Percentiles rank a stretch among this genome's conserved stretches.
Conservation (phyloP, 2,888 invertebrate species). For the Parnassius smintheus region DNA sequence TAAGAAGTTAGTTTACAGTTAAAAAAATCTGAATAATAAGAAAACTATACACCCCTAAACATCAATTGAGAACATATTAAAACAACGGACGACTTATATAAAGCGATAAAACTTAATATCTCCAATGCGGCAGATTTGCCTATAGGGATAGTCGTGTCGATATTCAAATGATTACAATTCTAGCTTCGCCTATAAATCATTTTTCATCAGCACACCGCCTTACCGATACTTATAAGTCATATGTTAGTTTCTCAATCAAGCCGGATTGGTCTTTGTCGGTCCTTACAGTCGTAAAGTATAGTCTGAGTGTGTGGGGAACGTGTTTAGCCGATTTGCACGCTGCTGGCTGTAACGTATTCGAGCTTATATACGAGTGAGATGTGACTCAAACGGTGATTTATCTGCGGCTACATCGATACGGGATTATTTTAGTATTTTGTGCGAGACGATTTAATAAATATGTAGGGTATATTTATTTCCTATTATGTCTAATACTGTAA, state of each 20-base stretch:
- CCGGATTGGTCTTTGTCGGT: conserved; percentile 50
- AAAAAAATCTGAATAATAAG: no score
- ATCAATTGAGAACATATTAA: no score
- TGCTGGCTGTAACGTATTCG: conserved; percentile 40
- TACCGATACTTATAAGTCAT: conserved; percentile 14
- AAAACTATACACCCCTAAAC: no score
- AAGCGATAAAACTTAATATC: background rate
- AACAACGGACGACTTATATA: no score
- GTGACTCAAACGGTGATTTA: conserved; percentile 13
- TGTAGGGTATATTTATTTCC: no score
- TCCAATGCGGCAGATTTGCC: conserved; percentile 7
- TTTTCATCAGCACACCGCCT: conserved; percentile 6
- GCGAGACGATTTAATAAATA: no score
- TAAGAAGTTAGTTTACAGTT: no score
- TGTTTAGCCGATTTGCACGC: conserved; percentile 57
- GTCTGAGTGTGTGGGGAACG: conserved; percentile 42
- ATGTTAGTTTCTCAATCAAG: conserved; percentile 32
- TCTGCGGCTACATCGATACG: background rate
- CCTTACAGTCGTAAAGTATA: conserved; percentile 39
- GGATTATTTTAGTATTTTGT: conserved; percentile 1
- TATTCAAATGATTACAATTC: conserved; percentile 6
- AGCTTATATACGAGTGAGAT: conserved; percentile 19
- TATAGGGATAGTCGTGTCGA: conserved; percentile 1
- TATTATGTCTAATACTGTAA: no score
- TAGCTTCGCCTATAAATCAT: background rate